Evolutionary conservation across 2,797 vertebrate genomes (phyloP).

Genomic region (Tapirus indicus): DNA sequence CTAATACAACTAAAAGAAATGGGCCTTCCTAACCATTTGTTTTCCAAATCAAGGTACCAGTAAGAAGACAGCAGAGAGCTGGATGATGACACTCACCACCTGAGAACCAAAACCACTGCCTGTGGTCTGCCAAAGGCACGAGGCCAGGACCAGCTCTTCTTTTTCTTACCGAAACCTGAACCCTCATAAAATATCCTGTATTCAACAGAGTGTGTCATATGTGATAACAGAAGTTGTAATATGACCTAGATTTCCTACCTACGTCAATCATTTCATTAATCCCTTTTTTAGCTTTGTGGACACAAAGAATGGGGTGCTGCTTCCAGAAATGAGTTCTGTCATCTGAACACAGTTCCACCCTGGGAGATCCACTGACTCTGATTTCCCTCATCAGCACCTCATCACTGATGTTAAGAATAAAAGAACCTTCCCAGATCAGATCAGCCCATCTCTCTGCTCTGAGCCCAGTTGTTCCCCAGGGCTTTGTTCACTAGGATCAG

Average conservation of each 20-base stretch:
- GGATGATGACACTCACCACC: neutral
- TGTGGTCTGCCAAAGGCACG: neutral
- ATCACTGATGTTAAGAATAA: slow-evolving; percentile 28
- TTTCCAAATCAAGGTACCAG: slow-evolving; percentile 52
- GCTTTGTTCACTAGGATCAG: neutral
- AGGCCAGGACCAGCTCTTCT: neutral
- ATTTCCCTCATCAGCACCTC: neutral
- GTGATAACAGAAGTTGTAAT: neutral
- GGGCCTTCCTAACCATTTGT: slow-evolving; percentile 36
- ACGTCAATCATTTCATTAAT: slow-evolving; percentile 51
- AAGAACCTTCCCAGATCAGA: neutral
- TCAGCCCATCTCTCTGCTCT: neutral
- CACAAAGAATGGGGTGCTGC: neutral
- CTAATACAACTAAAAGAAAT: neutral
- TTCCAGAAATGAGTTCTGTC: neutral
- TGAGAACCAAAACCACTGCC: neutral
- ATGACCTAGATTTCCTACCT: slow-evolving; percentile 41
- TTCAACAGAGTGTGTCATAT: neutral
- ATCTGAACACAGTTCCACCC: neutral
- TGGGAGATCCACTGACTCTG: neutral
- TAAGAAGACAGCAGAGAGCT: slow-evolving; percentile 18
- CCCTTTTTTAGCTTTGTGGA: slow-evolving; percentile 14
- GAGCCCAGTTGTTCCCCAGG: neutral
- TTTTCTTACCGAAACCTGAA: neutral
- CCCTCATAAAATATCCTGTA: neutral